Evolutionary conservation across 2,113 vertebrate species (phyloP).

Genomic region (Microtus pennsylvanicus): DNA sequence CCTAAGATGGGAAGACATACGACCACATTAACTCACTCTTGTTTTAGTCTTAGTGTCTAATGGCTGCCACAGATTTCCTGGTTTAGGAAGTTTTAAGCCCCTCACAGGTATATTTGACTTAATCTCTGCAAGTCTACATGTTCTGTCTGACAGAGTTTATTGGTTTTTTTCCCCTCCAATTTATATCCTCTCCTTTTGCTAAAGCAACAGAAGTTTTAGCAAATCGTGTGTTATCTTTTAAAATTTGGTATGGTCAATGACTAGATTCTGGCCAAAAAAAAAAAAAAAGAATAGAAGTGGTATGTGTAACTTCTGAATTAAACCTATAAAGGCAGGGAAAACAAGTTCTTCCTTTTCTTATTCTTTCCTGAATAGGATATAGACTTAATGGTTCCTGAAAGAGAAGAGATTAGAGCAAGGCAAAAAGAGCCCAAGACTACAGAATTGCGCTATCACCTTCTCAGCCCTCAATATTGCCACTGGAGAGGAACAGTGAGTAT

Average conservation of each 20-base stretch:
- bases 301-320: not conserved
- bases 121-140: not conserved
- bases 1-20: not conserved
- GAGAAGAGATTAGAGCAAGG: not conserved
- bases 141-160: not conserved
- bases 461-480: not conserved
- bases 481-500: not conserved
- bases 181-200: not conserved
- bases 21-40: not conserved
- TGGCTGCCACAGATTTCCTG: not conserved
- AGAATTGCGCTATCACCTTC: not conserved
- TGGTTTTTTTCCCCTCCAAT: not conserved
- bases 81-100: not conserved
- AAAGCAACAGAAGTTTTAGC: not conserved
- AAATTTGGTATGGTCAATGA: not conserved
- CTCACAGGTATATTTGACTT: not conserved
- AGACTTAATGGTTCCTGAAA: not conserved
- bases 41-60: not conserved
- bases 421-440: not conserved
- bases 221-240: not conserved
- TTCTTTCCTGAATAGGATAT: not conserved
- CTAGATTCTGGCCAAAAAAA: not conserved
- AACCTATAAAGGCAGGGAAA: not conserved
- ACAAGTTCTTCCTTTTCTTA: not conserved
- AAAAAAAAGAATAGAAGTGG: not conserved